Base-by-base conservation (phyloP, 1,140 invertebrate genomes). In the Drosophila nigromelanica region DNA sequence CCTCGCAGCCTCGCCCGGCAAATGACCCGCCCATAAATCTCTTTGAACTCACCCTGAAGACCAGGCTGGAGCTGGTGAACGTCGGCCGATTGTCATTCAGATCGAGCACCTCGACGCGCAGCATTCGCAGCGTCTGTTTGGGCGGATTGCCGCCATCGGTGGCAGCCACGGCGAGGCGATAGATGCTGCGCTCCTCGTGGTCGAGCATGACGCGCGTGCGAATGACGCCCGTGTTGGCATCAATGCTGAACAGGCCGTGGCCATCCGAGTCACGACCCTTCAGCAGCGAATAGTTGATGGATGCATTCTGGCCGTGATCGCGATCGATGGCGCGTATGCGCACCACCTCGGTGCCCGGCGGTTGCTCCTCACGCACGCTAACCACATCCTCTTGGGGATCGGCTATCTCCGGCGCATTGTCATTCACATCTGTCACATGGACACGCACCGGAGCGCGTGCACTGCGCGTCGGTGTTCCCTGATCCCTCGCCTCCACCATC, bases 31-130 rank as follows among this genome's bases (percentile, higher is more conserved):
- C 66, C 43, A 80, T 86, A 74, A 80, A 74, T 80, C 61, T 80
- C 15, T 30, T 24, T 24, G 21, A 24, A 24, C 94, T 94, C 91
- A 97, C 96, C 93, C 95, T 95, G 92, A 98, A 98, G 54, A 95
- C 94, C 72, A 98, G 93, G 92, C 96, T 98, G 58, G 97, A 97
- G 82, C 96, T 97, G 40, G 96, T 97, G 92, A 98, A 98, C 55
- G 95, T 97, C 27, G 97, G 97, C 79, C 97, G 94, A 92, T 97
- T 97, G 91, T 98, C 97, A 91, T 98, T 98, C 43, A 98, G 93
- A 91, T 98, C 97, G 73, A 98, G 92, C 15, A 98, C 97, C 92
- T 97, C 96, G 18, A 99, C 95, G 76, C 97, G 94, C 27, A 98
- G 93, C 56, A 96, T 94, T 56, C 96, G 94, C n/a, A 97, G 93